These are phyloP conservation scores for Piaya cayana DNA, from an alignment of 2,113 vertebrate genomes.

Conservation along the genomic window DNA sequence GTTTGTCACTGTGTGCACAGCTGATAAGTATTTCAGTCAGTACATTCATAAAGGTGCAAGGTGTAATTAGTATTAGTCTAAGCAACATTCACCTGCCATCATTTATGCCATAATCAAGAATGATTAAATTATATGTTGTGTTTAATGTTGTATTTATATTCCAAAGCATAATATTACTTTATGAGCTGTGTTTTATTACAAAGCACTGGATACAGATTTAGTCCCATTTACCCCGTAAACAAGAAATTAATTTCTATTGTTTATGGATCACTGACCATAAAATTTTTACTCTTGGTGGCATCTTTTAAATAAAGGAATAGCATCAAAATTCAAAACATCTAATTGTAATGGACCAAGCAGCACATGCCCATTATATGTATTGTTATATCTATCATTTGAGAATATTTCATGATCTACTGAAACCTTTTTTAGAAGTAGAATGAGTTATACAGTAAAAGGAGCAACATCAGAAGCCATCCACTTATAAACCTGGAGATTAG, in stretches of 20 bases:
- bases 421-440: background rate
- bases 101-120: background rate
- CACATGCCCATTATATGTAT: background rate
- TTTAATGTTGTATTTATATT: conserved; percentile 1
- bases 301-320: conserved; percentile 1
- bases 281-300: background rate
- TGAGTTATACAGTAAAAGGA: background rate
- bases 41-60: background rate
- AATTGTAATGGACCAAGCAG: background rate
- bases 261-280: background rate
- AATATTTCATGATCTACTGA: background rate
- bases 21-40: conserved; percentile 8
- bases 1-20: conserved; percentile 16
- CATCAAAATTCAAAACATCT: background rate
- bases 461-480: background rate
- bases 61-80: conserved; percentile 15
- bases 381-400: background rate
- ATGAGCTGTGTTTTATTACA: conserved; percentile 19
- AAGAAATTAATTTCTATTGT: conserved; percentile 7
- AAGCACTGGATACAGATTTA: background rate
- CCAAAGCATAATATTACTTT: background rate
- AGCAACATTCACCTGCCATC: background rate
- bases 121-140: background rate
- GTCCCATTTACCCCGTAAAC: background rate
- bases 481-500: background rate